Percentiles rank a stretch among this genome's conserved stretches.
Evolutionary conservation across 2,888 invertebrate species (phyloP).

Genomic region (Zootermopsis nevadensis): DNA sequence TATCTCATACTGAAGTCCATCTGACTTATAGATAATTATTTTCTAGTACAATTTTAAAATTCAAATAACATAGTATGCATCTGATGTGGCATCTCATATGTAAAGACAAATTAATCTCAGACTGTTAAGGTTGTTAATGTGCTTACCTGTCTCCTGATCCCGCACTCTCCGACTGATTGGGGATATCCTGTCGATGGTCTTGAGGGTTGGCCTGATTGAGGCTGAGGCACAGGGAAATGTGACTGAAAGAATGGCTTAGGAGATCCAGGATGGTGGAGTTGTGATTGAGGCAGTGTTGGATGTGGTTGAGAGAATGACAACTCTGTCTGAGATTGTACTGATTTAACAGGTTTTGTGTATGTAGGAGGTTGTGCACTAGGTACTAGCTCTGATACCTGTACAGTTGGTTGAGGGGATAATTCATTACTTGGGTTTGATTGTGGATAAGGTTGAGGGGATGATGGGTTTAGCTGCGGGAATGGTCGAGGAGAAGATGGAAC

Average conservation of each 20-base stretch:
- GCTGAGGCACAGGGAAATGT: conserved; percentile 53
- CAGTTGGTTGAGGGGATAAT: conserved; percentile 22
- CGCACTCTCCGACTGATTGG: conserved; percentile 58
- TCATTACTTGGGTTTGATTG: conserved; percentile 23
- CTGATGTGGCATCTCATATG: no score
- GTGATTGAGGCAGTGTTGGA: conserved; percentile 54
- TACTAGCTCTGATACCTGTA: conserved; percentile 48
- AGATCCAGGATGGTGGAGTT: conserved; percentile 54
- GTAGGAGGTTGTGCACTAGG: conserved; percentile 39
- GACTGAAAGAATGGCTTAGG: neutral
- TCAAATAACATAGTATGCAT: no score
- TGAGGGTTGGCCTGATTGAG: conserved; percentile 52
- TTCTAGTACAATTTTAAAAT: no score
- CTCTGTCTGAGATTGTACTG: neutral
- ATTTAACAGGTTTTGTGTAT: neutral
- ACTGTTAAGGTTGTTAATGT: neutral
- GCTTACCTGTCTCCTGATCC: conserved; percentile 62
- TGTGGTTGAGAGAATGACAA: neutral
- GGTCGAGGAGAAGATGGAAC: conserved; percentile 25
- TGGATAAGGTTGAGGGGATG: conserved; percentile 26
- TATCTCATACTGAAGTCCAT: no score
- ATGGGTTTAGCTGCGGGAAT: conserved; percentile 14
- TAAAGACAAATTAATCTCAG: no score
- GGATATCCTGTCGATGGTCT: neutral
- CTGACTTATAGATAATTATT: no score